Evolutionary conservation across 2,888 invertebrate genomes (phyloP), one percentile per base, ranked within the genome.

Genomic region (Chrysina gloriosa): DNA sequence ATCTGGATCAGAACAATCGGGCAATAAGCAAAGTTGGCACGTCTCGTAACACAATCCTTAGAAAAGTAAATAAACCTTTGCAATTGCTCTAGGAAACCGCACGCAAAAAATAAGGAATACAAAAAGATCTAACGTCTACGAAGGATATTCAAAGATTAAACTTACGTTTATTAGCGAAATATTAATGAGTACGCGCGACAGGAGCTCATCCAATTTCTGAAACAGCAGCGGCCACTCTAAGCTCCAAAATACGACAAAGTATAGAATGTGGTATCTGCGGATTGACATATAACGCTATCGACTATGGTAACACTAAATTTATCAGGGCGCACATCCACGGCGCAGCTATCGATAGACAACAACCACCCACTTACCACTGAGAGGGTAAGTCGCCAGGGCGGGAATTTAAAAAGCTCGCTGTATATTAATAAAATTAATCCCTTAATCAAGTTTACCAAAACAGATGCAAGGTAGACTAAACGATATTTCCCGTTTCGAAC

Each of bases 281-380:
- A 64, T 39, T 58, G 64, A 58, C 27, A 61, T 54, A 34, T 36
- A 63, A 61, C 14, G 52, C 63, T 58, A 82, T 82, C 79, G 81
- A 82, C 82, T 81, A 71, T 72, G 25, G 56, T 71, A 72, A 74
- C 76, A 76, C 77, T 79, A 77, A 79, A 79, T 78, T 34, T 78
- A 76, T 78, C 73, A 71, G 56, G 69, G 82, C 83, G 83, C 83
- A 82, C 67, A 72, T 65, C 58, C 75, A 70, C 72, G 73, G 81
- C 82, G 82, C 82, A 82, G 79, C 76, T 79, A 82, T 83, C 83
- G 82, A 83, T 83, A 82, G 78, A 74, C 19, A 70, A 73, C 74
- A 73, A 68, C 72, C 73, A 72, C 72, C 72, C 76, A 74, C 76
- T 45, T 36, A 34, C 21, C 54, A 34, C 21, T 21, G 16, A 21